These are phyloP conservation scores for Quadroppia sp. DNA, from an alignment of 2,888 invertebrate species.

Conservation along the genomic window DNA sequence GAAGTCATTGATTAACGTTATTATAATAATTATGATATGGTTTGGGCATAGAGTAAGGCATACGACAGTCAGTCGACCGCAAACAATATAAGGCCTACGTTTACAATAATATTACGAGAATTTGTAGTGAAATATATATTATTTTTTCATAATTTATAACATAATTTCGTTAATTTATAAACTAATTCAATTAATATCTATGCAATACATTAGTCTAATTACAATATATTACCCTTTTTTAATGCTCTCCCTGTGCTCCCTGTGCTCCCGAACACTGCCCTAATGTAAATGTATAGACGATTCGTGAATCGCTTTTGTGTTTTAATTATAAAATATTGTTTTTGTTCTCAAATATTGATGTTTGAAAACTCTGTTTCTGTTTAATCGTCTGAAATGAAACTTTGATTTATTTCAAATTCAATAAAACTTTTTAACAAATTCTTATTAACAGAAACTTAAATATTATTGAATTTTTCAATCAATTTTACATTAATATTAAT, in stretches of 20 bases:
- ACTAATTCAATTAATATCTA: slow-evolving; percentile 34
- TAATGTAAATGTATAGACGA: not conserved
- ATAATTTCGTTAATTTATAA: slow-evolving; percentile 37
- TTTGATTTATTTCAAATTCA: too few species aligned
- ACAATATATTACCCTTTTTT: slow-evolving; percentile 25
- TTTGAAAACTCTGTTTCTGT: too few species aligned
- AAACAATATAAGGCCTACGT: not conserved
- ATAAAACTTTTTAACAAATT: too few species aligned
- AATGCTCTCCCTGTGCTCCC: not conserved
- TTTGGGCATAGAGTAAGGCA: not conserved
- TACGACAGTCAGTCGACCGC: slow-evolving; percentile 13
- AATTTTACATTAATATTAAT: too few species aligned
- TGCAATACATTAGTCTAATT: slow-evolving; percentile 36
- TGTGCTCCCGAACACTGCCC: not conserved
- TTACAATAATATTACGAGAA: not conserved
- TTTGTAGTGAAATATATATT: not conserved
- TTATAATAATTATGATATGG: slow-evolving; percentile 28
- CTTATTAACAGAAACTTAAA: too few species aligned
- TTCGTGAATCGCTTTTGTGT: too few species aligned
- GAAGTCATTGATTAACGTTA: slow-evolving; percentile 29
- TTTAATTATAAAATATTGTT: too few species aligned
- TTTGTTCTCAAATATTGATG: too few species aligned
- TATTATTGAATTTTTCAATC: too few species aligned
- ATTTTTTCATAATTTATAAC: slow-evolving; percentile 36
- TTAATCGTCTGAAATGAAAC: too few species aligned